Percentiles rank a stretch among this genome's conserved stretches.
Conservation (phyloP, 2,113 vertebrate species). For the Danionella cerebrum region DNA sequence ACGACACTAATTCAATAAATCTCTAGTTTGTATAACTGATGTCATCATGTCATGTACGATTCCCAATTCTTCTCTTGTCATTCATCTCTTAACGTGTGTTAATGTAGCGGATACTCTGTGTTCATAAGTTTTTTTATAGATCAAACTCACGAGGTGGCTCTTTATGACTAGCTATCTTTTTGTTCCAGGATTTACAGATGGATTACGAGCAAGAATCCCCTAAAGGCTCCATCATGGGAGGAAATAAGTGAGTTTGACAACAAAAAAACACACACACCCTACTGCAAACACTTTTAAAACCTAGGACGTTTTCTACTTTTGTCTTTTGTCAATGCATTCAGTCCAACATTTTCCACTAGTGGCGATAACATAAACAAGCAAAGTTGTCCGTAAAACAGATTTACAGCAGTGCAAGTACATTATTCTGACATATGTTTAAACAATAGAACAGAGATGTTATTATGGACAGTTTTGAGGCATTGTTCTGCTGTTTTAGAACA, state of each 20-base stretch:
- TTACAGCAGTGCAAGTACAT: too few relatives aligned
- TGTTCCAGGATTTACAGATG: constrained; percentile 72
- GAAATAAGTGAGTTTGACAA: constrained; percentile 73
- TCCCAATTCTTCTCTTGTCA: not conserved
- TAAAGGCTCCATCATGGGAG: constrained; percentile 69
- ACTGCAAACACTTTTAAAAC: too few relatives aligned
- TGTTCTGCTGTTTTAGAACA: too few relatives aligned
- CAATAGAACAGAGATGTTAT: too few relatives aligned
- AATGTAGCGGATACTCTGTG: not conserved
- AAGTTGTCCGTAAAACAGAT: too few relatives aligned
- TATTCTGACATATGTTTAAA: too few relatives aligned
- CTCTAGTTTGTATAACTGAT: not conserved
- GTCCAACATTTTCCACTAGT: too few relatives aligned
- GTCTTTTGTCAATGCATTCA: too few relatives aligned
- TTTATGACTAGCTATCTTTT: not conserved
- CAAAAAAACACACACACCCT: not conserved
- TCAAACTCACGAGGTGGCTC: not conserved
- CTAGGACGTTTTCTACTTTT: too few relatives aligned
- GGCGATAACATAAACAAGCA: too few relatives aligned
- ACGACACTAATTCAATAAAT: not conserved
- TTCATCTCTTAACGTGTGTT: not conserved
- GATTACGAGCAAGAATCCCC: constrained; percentile 74
- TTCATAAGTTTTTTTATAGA: not conserved
- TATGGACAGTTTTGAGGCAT: too few relatives aligned
- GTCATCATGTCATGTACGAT: not conserved